These are phyloP conservation scores for Stichopus chloronotus DNA, from an alignment of 35 echinoderm and acorn worm species.

Conservation along the genomic window DNA sequence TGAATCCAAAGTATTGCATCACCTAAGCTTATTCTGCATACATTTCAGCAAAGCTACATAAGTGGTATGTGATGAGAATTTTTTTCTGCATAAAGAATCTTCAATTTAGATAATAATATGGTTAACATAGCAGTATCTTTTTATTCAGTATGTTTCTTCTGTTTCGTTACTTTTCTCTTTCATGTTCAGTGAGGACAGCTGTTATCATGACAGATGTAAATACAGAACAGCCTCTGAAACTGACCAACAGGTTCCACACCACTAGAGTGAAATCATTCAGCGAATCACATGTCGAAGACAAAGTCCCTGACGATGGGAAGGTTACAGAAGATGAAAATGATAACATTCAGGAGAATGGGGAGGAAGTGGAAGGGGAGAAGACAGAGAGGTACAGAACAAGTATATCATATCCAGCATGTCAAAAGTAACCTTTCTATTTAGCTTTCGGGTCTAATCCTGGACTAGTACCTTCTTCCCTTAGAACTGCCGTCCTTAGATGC, in stretches of 20 bases:
- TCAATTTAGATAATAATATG: neutral
- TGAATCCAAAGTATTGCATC: too few species aligned
- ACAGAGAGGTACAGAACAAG: neutral
- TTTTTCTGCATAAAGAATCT: neutral
- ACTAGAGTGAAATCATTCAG: slow-evolving; percentile 24
- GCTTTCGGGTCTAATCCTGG: neutral
- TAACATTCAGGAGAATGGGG: slow-evolving; percentile 15
- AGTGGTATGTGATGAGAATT: neutral
- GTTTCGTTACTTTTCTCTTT: neutral
- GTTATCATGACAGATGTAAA: neutral
- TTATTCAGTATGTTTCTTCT: too few species aligned
- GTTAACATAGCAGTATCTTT: neutral
- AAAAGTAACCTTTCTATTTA: neutral
- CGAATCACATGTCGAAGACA: neutral
- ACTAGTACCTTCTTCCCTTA: neutral
- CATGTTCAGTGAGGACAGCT: neutral
- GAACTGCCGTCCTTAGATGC: neutral
- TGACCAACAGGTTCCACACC: neutral
- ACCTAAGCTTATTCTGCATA: neutral
- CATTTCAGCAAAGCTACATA: neutral
- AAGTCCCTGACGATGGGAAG: neutral
- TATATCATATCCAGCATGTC: neutral
- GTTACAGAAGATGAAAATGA: slow-evolving; percentile 12
- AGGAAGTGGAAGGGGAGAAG: slow-evolving; percentile 22
- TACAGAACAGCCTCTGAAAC: neutral